Percentiles rank a stretch among this genome's conserved stretches.
Conservation (phyloP, 2,888 invertebrate genomes). For the Agrenia bidenticulata region DNA sequence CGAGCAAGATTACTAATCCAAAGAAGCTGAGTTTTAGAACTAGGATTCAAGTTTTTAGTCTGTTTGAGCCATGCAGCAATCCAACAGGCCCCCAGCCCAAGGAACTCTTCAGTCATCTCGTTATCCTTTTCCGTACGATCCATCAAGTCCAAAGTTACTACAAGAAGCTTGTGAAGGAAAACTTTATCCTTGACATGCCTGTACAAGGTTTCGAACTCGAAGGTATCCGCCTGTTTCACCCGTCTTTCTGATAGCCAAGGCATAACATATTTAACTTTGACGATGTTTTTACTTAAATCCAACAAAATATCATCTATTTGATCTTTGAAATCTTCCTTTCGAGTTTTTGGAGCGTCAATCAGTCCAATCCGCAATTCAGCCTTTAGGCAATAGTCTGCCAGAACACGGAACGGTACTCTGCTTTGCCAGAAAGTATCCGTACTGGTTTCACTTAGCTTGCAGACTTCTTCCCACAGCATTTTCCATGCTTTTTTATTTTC, state of each 20-base stretch:
- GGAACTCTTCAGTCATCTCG: constrained; percentile 32
- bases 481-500: constrained; percentile 21
- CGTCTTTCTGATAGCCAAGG: constrained; percentile 30
- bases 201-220: constrained; percentile 45
- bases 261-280: constrained; percentile 17
- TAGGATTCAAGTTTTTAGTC: constrained; percentile 30
- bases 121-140: constrained; percentile 24
- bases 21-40: constrained; percentile 30
- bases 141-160: constrained; percentile 34
- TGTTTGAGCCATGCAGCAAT: constrained; percentile 47
- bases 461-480: constrained; percentile 20
- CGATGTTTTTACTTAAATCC: constrained; percentile 3
- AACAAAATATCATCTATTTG: constrained; percentile 34
- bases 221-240: constrained; percentile 24
- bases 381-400: constrained; percentile 31
- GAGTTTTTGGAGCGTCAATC: background rate
- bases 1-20: constrained; percentile 41
- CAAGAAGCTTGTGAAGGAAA: constrained; percentile 27
- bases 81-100: constrained; percentile 45
- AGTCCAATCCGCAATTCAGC: constrained; percentile 27
- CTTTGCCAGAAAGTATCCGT: constrained; percentile 25
- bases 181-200: constrained; percentile 27
- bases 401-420: constrained; percentile 26
- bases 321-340: constrained; percentile 19
- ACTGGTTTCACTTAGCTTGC: background rate